Conservation (phyloP, 2,888 invertebrate genomes). For the Caenorhabditis sp. region DNA sequence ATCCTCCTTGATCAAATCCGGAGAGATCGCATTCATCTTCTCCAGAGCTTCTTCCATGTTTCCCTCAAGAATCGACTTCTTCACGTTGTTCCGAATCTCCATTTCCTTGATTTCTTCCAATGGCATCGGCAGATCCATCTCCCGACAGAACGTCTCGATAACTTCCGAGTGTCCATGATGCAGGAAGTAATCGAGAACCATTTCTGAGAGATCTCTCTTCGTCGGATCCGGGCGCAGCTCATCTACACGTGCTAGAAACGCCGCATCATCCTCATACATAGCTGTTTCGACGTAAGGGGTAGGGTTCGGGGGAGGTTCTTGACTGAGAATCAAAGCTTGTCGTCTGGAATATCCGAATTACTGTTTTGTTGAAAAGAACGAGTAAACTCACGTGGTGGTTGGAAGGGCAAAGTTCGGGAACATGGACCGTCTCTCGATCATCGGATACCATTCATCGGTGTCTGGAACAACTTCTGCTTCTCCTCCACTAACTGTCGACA, state of each 20-base stretch:
- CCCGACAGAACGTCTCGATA: slow-evolving; percentile 41
- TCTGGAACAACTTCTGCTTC: background rate
- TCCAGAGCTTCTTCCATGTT: slow-evolving; percentile 37
- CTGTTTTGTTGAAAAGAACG: background rate
- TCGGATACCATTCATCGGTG: slow-evolving; percentile 45
- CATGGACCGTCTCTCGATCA: slow-evolving; percentile 11
- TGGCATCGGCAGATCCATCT: slow-evolving; percentile 26
- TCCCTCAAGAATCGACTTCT: slow-evolving; percentile 39
- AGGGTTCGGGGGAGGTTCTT: background rate
- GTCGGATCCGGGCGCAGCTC: slow-evolving; percentile 49
- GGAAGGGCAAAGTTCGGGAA: slow-evolving; percentile 45
- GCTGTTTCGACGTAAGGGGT: background rate
- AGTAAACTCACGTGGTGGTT: slow-evolving; percentile 27
- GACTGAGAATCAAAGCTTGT: background rate
- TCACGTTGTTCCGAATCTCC: slow-evolving; percentile 32
- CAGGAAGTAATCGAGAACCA: slow-evolving; percentile 49
- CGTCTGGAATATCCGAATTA: slow-evolving; percentile 16
- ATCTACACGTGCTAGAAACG: background rate
- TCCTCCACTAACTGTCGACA: slow-evolving; percentile 20
- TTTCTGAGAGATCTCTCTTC: slow-evolving; percentile 9
- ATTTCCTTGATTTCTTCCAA: slow-evolving; percentile 34
- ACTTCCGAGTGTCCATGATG: slow-evolving; percentile 48
- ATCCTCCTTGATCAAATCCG: slow-evolving; percentile 22
- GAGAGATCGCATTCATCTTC: slow-evolving; percentile 24
- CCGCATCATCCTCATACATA: background rate